These are phyloP conservation scores for Gila orcuttii DNA, from an alignment of 2,113 vertebrate species.

Conservation along the genomic window DNA sequence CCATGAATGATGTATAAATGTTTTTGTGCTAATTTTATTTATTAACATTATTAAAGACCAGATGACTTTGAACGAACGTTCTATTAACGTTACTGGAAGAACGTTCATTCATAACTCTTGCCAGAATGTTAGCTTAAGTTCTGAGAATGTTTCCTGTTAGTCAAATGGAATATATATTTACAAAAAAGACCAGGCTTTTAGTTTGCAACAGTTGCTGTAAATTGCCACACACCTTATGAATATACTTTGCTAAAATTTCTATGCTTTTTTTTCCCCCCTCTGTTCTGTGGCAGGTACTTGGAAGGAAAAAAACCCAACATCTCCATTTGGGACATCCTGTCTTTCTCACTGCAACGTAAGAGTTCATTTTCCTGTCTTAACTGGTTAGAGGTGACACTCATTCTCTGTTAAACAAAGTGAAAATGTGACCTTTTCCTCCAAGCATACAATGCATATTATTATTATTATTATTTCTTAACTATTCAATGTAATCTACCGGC, in stretches of 20 bases:
- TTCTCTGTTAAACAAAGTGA: neutral
- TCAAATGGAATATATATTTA: too few species aligned
- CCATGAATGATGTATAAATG: too few species aligned
- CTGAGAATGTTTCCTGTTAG: too few species aligned
- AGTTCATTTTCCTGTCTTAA: conserved; percentile 19
- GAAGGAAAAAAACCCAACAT: neutral
- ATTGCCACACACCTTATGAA: neutral
- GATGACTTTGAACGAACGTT: too few species aligned
- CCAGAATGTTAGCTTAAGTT: too few species aligned
- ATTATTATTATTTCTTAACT: too few species aligned
- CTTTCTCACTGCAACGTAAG: conserved; percentile 43
- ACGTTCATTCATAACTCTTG: too few species aligned
- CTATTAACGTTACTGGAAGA: too few species aligned
- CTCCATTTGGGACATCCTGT: conserved; percentile 10
- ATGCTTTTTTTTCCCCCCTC: neutral
- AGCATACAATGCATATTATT: neutral
- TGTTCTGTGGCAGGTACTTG: neutral
- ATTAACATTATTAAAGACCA: too few species aligned
- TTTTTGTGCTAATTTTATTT: too few species aligned
- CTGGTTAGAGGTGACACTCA: neutral
- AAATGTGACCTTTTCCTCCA: neutral
- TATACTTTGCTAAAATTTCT: neutral
- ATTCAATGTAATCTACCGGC: neutral
- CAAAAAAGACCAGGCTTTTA: too few species aligned
- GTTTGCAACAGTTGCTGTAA: too few species aligned